Evolutionary conservation across 2,797 vertebrate genomes (phyloP).

Genomic region (Girardinus metallicus): DNA sequence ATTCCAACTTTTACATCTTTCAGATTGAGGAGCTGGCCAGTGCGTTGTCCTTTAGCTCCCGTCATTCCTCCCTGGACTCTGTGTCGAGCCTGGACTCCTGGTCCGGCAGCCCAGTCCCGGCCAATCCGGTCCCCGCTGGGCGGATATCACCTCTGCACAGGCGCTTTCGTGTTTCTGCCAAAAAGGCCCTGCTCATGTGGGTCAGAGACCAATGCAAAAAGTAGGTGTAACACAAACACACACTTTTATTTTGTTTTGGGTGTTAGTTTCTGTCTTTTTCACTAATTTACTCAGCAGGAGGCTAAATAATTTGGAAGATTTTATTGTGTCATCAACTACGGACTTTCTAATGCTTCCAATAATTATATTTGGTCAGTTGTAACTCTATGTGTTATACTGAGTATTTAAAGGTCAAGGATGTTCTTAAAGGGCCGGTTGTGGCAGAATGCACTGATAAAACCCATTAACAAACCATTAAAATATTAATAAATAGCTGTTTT

Average conservation of each 20-base stretch:
- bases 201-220: conserved; percentile 87
- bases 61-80: conserved; percentile 79
- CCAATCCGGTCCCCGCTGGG: conserved; percentile 69
- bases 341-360: neutral
- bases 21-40: conserved; percentile 90
- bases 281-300: neutral
- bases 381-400: neutral
- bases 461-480: too few species aligned
- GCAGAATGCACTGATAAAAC: too few species aligned
- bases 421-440: too few species aligned
- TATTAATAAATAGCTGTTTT: too few species aligned
- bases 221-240: conserved; percentile 54
- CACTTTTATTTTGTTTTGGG: neutral
- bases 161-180: conserved; percentile 87
- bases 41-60: conserved; percentile 81
- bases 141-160: conserved; percentile 74
- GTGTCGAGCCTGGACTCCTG: conserved; percentile 66
- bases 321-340: neutral
- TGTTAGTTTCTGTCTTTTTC: neutral
- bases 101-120: conserved; percentile 77
- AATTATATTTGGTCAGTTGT: neutral
- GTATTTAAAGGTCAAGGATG: too few species aligned
- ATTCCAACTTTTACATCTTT: conserved; percentile 4
- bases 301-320: neutral
- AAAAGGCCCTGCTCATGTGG: conserved; percentile 90